Percentiles rank a stretch among this genome's conserved stretches.
Conservation (phyloP, 2,113 vertebrate species). For the Sprattus sprattus region DNA sequence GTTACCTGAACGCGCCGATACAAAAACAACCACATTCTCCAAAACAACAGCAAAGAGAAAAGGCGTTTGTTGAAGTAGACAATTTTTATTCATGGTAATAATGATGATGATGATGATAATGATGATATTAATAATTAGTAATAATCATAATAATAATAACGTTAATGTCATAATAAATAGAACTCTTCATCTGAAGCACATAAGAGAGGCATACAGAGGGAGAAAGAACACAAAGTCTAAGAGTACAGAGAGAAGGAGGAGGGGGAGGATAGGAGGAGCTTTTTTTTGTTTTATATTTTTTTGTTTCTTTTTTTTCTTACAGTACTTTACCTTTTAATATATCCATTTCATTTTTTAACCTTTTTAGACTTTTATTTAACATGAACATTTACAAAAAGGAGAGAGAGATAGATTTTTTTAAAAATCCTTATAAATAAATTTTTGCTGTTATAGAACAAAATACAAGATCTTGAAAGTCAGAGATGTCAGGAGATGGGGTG, state of each 20-base stretch:
- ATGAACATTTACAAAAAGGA: conserved; percentile 78
- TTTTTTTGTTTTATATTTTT: conserved; percentile 12
- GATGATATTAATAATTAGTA: conserved; percentile 74
- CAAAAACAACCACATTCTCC: neutral
- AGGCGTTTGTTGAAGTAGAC: conserved; percentile 65
- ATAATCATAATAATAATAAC: conserved; percentile 76
- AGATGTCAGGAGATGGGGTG: conserved; percentile 40
- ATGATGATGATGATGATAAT: conserved; percentile 70
- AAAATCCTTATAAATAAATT: conserved; percentile 79
- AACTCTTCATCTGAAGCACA: conserved; percentile 74
- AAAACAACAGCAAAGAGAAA: conserved; percentile 29
- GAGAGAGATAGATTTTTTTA: conserved; percentile 70
- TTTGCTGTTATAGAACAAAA: conserved; percentile 75
- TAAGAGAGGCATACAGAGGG: conserved; percentile 75
- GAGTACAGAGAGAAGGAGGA: conserved; percentile 65
- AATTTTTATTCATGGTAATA: conserved; percentile 74
- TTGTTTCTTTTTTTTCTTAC: conserved; percentile 25
- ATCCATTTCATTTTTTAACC: conserved; percentile 68
- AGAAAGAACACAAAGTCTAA: conserved; percentile 64
- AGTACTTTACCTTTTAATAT: conserved; percentile 64
- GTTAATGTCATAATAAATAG: conserved; percentile 78
- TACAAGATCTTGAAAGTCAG: conserved; percentile 69
- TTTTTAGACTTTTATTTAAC: conserved; percentile 72
- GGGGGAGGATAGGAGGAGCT: conserved; percentile 47
- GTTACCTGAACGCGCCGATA: neutral